Evolutionary conservation across 1,140 invertebrate species (phyloP).

Genomic region (Drosophila kurseongensis): DNA sequence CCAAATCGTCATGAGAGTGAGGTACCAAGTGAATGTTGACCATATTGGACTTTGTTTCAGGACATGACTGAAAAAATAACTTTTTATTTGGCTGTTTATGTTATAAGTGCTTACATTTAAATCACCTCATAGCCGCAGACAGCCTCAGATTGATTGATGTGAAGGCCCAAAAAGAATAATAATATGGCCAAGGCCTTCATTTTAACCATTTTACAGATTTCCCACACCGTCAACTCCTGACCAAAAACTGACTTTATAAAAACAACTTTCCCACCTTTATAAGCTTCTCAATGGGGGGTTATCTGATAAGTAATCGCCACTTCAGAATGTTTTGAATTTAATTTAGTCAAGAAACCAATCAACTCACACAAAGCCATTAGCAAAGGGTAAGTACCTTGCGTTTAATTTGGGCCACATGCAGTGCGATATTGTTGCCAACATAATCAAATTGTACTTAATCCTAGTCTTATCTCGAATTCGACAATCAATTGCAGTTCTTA

Average conservation of each 20-base stretch:
- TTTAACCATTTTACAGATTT: not conserved
- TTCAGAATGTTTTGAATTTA: constrained; percentile 35
- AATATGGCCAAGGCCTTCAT: constrained; percentile 7
- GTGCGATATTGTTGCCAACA: not conserved
- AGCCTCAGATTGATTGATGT: constrained; percentile 10
- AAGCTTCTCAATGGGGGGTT: constrained; percentile 18
- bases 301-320: constrained; percentile 32
- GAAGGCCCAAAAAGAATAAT: constrained; percentile 7
- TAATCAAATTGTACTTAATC: not conserved
- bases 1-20: constrained; percentile 95
- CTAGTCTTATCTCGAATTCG: constrained; percentile 5
- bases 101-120: not conserved
- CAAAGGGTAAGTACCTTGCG: constrained; percentile 20
- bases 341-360: constrained; percentile 10
- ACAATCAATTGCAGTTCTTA: constrained; percentile 22
- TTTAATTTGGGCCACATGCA: constrained; percentile 6
- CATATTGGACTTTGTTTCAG: constrained; percentile 87
- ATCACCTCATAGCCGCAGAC: constrained; percentile 61
- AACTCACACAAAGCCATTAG: not conserved
- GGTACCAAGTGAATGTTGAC: constrained; percentile 94
- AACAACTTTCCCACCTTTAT: constrained; percentile 5
- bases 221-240: not conserved
- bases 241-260: not conserved
- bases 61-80: constrained; percentile 85
- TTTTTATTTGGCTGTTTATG: not conserved